Percentiles rank a stretch among this genome's conserved stretches.
These are phyloP conservation scores for Amia ocellicauda DNA, from an alignment of 2,113 vertebrate species.

Conservation along the genomic window DNA sequence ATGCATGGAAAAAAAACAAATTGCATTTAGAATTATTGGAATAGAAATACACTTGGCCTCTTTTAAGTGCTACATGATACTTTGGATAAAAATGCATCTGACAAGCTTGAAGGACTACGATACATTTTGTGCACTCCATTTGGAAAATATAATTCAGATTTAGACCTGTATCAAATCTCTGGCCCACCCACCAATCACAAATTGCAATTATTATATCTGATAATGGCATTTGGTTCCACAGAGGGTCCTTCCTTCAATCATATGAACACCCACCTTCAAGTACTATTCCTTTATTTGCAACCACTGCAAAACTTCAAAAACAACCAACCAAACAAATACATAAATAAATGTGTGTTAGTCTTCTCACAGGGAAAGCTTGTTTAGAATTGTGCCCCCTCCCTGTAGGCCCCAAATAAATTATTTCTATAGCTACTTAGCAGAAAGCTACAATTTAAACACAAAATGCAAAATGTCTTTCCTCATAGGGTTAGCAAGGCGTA, in stretches of 20 bases:
- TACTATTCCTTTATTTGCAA: not conserved
- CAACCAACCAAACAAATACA: not conserved
- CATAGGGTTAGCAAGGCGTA: not conserved
- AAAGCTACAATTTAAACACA: not conserved
- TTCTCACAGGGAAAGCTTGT: not conserved
- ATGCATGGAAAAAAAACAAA: not conserved
- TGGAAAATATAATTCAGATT: too few relatives aligned
- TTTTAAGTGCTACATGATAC: not conserved
- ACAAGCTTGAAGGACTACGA: too few relatives aligned
- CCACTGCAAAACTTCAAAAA: not conserved
- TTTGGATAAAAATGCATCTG: too few relatives aligned
- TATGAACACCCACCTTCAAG: too few relatives aligned
- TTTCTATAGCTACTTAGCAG: conserved; percentile 17
- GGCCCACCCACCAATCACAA: too few relatives aligned
- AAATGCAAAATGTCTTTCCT: not conserved
- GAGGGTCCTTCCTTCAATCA: too few relatives aligned
- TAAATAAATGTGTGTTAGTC: not conserved
- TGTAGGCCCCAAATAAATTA: conserved; percentile 12
- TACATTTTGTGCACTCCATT: too few relatives aligned
- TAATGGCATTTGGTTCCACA: too few relatives aligned
- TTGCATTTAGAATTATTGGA: too few relatives aligned
- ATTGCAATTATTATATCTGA: too few relatives aligned
- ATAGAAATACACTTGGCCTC: not conserved
- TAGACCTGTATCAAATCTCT: too few relatives aligned
- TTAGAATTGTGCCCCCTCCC: not conserved